Conservation (phyloP, 1,140 invertebrate species). For the Drosophila paulistorum region DNA sequence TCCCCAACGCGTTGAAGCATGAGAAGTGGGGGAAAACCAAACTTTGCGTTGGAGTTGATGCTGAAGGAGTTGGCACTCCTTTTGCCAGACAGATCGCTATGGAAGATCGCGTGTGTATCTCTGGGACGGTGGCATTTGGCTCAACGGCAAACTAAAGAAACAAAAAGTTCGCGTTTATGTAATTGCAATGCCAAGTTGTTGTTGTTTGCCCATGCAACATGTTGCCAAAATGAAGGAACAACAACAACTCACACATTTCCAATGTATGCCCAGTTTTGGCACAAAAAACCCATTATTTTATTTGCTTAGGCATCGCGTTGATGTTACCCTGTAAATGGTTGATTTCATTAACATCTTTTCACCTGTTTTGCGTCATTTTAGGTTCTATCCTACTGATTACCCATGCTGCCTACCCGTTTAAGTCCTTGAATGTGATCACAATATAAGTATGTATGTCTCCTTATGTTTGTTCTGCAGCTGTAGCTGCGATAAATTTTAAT, state of each 20-base stretch:
- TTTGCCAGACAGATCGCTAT: neutral
- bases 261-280: neutral
- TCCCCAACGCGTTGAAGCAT: neutral
- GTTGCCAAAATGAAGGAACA: constrained; percentile 42
- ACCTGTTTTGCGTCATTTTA: no score
- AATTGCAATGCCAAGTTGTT: constrained; percentile 44
- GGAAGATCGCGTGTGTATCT: constrained; percentile 10
- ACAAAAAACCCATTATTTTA: neutral
- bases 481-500: no score
- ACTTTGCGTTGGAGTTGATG: neutral
- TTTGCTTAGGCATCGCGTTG: neutral
- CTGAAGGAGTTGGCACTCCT: constrained; percentile 12
- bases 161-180: constrained; percentile 44
- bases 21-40: neutral
- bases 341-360: neutral
- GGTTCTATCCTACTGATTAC: no score
- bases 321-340: neutral
- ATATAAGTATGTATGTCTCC: no score
- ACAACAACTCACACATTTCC: neutral
- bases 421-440: no score
- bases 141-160: constrained; percentile 4
- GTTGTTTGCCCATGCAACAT: constrained; percentile 50
- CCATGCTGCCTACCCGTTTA: no score
- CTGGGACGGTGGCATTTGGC: neutral
- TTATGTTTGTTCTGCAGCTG: no score